Conservation (phyloP, 2,113 vertebrate genomes). For the Hippocampus comes region DNA sequence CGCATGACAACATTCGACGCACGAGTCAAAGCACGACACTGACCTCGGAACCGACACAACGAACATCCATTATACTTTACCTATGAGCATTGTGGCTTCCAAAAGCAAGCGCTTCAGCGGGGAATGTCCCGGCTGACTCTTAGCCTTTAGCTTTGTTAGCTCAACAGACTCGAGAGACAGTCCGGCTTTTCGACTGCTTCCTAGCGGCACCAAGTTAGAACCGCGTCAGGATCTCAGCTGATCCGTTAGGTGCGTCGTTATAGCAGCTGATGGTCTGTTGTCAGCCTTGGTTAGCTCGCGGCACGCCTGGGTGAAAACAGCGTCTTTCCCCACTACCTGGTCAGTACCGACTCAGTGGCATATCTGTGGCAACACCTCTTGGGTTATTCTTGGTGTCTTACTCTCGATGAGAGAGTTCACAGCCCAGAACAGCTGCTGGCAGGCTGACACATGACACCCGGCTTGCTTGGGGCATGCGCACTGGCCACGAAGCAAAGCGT, state of each 20-base stretch:
- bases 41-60: slow-evolving; percentile 5
- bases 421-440: slow-evolving; percentile 57
- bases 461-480: slow-evolving; percentile 45
- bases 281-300: slow-evolving; percentile 19
- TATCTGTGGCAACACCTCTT: not conserved
- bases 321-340: not conserved
- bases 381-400: slow-evolving; percentile 25
- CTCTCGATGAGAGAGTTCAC: slow-evolving; percentile 3
- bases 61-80: slow-evolving; percentile 24
- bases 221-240: not conserved
- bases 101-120: slow-evolving; percentile 18
- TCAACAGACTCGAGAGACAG: not conserved
- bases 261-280: slow-evolving; percentile 12
- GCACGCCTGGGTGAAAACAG: not conserved
- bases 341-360: not conserved
- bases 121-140: slow-evolving; percentile 1
- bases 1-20: not conserved
- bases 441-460: slow-evolving; percentile 57
- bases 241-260: not conserved
- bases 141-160: slow-evolving; percentile 11
- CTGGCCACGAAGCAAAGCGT: not conserved
- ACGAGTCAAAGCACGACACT: not conserved
- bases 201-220: slow-evolving; percentile 1
- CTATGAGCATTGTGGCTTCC: slow-evolving; percentile 54
- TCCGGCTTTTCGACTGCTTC: slow-evolving; percentile 9